Evolutionary conservation across 2,888 invertebrate species (phyloP), one percentile per base, ranked within the genome.

Genomic region (Cacoxenus indagator): DNA sequence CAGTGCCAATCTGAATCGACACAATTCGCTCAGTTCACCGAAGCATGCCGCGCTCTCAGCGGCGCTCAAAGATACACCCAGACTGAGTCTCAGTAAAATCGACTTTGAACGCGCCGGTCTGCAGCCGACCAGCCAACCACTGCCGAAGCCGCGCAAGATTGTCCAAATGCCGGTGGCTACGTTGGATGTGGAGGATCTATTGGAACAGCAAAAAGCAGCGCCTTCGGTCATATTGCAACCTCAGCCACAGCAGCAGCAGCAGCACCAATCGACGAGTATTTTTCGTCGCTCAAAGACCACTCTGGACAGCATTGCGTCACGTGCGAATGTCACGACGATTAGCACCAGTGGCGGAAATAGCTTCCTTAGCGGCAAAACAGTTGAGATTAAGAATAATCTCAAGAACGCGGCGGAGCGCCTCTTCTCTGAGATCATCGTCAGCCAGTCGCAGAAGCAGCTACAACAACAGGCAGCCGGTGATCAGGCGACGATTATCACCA

Each of bases 361-460:
- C 62, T 84, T 78, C 55, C 73, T 85, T 22, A 74, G 81, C 14
- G 84, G 83, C 9, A 86, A 86, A 43, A 87, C 86, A 0, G 83
- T 85, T 19, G 87, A 88, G 75, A 78, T 87, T 2, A 88, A 87
- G 75, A 87, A 87, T 67, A 87, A 88, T 78, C 69, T 87, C 0
- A 88, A 86, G 70, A 88, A 87, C 74, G 88, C 86, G 59, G 88
- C 88, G 2, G 88, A 88, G 73, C 85, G 87, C 64, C 75, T 88
- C 51, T 88, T 88, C 71, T 87, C 88, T 11, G 88, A 88, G 77
- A 87, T 87, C 48, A 86, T 86, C 67, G 83, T 88, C 37, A 88
- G 84, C 74, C 87, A 88, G 69, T 66, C 73, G 4, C 84, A 87
- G 62, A 86, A 84, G 70, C 83, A 80, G 43, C 64, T 72, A 11